Percentiles rank a stretch among this genome's conserved stretches.
phyloP scores from a whole-genome alignment of 2,113 vertebrate genomes.

The Scatophagus argus region DNA sequence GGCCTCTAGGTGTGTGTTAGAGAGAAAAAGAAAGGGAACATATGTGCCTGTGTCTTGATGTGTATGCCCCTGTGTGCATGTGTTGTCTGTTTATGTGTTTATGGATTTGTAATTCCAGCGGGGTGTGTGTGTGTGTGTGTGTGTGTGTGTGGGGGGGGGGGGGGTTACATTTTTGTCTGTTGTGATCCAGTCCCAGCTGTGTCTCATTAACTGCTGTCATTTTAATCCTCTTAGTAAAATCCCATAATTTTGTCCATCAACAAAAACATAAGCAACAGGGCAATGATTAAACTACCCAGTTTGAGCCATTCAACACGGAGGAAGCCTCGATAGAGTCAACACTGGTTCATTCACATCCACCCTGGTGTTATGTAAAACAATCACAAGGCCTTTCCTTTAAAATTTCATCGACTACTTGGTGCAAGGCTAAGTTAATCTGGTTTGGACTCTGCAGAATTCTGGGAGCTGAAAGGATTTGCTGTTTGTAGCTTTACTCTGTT shows the following conservation, averaged over 20 bases:
- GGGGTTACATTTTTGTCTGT: slow-evolving; percentile 64
- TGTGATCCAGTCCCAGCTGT: slow-evolving; percentile 80
- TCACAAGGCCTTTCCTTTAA: slow-evolving; percentile 39
- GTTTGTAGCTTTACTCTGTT: slow-evolving; percentile 47
- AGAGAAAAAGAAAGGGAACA: slow-evolving; percentile 26
- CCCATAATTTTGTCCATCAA: slow-evolving; percentile 82
- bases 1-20: slow-evolving; percentile 48
- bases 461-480: slow-evolving; percentile 61
- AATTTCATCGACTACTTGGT: slow-evolving; percentile 45
- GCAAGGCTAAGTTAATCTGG: slow-evolving; percentile 63
- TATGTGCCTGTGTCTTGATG: slow-evolving; percentile 49
- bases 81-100: slow-evolving; percentile 47
- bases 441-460: slow-evolving; percentile 59
- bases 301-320: slow-evolving; percentile 34
- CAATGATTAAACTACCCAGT: slow-evolving; percentile 48
- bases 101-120: slow-evolving; percentile 50
- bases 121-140: slow-evolving; percentile 37
- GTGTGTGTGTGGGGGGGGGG: slow-evolving; percentile 22
- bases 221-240: slow-evolving; percentile 85
- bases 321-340: slow-evolving; percentile 38
- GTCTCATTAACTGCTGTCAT: slow-evolving; percentile 83
- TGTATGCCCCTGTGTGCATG: slow-evolving; percentile 45
- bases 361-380: slow-evolving; percentile 64
- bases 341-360: slow-evolving; percentile 11
- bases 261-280: slow-evolving; percentile 77